Base-by-base conservation (phyloP, 1,140 invertebrate genomes). In the Danaus plexippus region DNA sequence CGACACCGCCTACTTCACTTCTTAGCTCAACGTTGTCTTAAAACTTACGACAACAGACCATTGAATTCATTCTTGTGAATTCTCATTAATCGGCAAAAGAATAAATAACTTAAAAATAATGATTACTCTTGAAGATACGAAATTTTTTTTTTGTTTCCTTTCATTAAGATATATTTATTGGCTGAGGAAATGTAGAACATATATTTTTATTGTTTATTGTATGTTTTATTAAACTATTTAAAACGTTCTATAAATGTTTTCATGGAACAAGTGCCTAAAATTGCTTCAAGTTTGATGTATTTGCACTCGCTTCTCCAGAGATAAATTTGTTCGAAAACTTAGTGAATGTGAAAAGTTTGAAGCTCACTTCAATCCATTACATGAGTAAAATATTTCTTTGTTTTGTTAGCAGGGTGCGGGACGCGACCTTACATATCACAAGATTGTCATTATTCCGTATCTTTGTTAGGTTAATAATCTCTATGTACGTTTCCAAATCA, bases 311-410 rank as follows among this genome's bases (percentile, higher is more conserved):
- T 81, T 59, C 77, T 83, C 77, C 73, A 74, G 76, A 85, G 81
- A 87, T 87, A 85, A 85, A 85, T 85, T 87, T 85, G 81, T 84
- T 85, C 74, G 67, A 77, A 80, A 87, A 87, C 79, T 87, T 84
- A 73, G 64, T 87, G 77, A 85, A 87, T 84, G 81, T 77, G 79
- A 81, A 87, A 87, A 87, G 77, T 87, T 86, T 80, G 73, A 76
- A 85, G 79, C 79, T 80, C 74, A 87, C 81, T 87, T 85, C 81
- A 84, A 87, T 87, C 84, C 80, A 87, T 87, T 87, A 87, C 81
- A 79, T 74, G 79, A 85, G 74, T 85, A 79, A 87, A 84, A 87
- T 87, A 85, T 85, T 85, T 85, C 81, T 87, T 87, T 87, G 84
- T 87, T 87, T 86, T 84, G 78, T 75, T 78, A 67, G 71, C 84